Percentiles rank a stretch among this genome's conserved stretches.
phyloP scores from a whole-genome alignment of 2,797 vertebrate genomes.

The Chaetophractus vellerosus region DNA sequence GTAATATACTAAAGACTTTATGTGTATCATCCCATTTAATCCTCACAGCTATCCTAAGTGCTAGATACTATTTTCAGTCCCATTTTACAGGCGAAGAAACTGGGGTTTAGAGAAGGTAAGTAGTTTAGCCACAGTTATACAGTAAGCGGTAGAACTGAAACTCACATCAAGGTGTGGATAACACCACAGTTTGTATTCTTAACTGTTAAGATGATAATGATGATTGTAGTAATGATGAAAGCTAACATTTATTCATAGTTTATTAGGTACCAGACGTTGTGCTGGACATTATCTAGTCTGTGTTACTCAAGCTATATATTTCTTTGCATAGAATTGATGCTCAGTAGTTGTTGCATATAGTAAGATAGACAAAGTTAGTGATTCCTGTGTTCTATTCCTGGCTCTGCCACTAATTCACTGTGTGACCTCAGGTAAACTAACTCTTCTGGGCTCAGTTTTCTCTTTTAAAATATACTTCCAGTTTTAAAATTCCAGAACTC shows the following conservation, averaged over 20 bases:
- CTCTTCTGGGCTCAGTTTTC: background rate
- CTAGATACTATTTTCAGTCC: constrained; percentile 45
- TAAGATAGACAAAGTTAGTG: background rate
- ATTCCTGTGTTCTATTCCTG: background rate
- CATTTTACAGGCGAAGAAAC: constrained; percentile 35
- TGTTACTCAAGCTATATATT: background rate
- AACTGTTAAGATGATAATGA: background rate
- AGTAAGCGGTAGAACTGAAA: background rate
- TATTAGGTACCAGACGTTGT: background rate
- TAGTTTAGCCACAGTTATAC: background rate
- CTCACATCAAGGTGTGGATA: background rate
- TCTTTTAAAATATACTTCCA: constrained; percentile 9
- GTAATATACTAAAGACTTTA: background rate
- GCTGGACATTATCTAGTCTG: background rate
- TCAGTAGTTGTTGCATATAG: background rate
- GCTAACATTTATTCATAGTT: background rate
- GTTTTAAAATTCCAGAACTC: constrained; percentile 47
- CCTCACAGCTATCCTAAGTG: background rate
- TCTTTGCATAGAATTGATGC: background rate
- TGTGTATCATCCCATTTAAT: background rate
- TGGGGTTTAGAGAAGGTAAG: background rate
- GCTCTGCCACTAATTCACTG: constrained; percentile 18
- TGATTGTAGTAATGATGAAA: background rate
- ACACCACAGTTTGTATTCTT: background rate
- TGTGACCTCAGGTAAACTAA: constrained; percentile 38